Percentiles rank a stretch among this genome's conserved stretches.
phyloP scores from a whole-genome alignment of 1,140 invertebrate species.

The Eurytemora carolleeae region DNA sequence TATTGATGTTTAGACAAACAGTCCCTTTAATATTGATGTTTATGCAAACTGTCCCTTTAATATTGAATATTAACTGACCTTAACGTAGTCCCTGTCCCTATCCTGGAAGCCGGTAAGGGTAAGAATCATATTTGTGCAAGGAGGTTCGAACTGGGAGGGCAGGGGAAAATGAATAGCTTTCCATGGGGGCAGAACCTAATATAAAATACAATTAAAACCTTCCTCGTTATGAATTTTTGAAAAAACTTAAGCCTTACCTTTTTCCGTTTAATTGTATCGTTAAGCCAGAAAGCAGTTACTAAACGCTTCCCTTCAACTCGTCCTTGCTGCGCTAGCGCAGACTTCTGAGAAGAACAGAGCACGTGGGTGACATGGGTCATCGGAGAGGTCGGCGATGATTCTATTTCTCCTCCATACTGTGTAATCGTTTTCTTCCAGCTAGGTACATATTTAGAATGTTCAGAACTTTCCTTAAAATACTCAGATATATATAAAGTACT shows the following conservation, averaged over 20 bases:
- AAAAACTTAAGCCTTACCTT: too few species aligned
- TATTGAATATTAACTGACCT: conserved; percentile 28
- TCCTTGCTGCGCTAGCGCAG: conserved; percentile 30
- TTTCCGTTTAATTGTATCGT: conserved; percentile 60
- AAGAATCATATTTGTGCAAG: conserved; percentile 40
- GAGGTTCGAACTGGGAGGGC: conserved; percentile 40
- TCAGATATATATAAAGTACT: too few species aligned
- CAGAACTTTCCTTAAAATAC: conserved; percentile 31
- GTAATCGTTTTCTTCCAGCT: conserved; percentile 62
- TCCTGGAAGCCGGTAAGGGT: conserved; percentile 64
- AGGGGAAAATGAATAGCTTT: conserved; percentile 73
- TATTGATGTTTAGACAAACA: too few species aligned
- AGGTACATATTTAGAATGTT: conserved; percentile 31
- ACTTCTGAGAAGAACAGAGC: conserved; percentile 58
- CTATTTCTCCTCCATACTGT: conserved; percentile 71
- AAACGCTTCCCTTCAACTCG: conserved; percentile 57
- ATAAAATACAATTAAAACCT: too few species aligned
- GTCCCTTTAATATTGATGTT: too few species aligned
- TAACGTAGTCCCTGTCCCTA: conserved; percentile 55
- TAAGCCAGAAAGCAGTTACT: conserved; percentile 83
- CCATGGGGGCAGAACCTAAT: conserved; percentile 79
- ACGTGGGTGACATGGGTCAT: conserved; percentile 70
- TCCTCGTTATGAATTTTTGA: too few species aligned
- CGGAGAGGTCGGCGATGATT: conserved; percentile 43
- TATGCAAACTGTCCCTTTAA: too few species aligned